Percentiles rank a stretch among this genome's conserved stretches.
Conservation (phyloP, 2,888 invertebrate species). For the Heterodera filipjevi region DNA sequence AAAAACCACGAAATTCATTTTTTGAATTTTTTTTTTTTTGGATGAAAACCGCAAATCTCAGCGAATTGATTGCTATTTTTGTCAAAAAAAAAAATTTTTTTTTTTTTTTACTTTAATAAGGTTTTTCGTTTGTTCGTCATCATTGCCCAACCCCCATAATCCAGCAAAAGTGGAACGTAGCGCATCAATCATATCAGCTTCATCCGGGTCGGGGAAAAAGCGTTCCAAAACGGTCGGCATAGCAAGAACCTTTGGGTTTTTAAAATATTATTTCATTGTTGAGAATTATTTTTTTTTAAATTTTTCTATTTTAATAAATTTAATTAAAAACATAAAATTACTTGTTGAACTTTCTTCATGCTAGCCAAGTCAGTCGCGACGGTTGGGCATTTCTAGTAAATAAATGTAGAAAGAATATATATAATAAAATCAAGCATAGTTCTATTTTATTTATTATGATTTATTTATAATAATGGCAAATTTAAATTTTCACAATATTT, state of each 20-base stretch:
- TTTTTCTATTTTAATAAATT: background rate
- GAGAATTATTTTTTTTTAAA: background rate
- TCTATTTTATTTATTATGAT: too few species aligned
- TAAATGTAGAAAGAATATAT: too few species aligned
- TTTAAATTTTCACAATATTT: too few species aligned
- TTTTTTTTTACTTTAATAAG: background rate
- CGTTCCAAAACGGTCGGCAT: background rate
- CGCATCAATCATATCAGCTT: background rate
- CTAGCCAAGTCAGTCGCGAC: background rate
- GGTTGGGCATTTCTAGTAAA: background rate
- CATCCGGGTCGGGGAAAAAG: background rate
- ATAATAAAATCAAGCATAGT: too few species aligned
- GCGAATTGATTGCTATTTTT: too few species aligned
- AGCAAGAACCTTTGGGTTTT: background rate
- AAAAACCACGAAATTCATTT: too few species aligned
- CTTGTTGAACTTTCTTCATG: background rate
- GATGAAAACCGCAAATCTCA: too few species aligned
- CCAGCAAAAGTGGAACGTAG: background rate
- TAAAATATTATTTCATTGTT: too few species aligned
- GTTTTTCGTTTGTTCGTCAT: background rate
- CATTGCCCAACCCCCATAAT: background rate
- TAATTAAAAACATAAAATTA: background rate
- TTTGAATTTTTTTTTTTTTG: too few species aligned
- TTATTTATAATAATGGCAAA: too few species aligned
- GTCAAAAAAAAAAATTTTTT: too few species aligned